Evolutionary conservation across 1,140 invertebrate species (phyloP), one percentile per base, ranked within the genome.

Genomic region (Brachionus asplanchnoidis): DNA sequence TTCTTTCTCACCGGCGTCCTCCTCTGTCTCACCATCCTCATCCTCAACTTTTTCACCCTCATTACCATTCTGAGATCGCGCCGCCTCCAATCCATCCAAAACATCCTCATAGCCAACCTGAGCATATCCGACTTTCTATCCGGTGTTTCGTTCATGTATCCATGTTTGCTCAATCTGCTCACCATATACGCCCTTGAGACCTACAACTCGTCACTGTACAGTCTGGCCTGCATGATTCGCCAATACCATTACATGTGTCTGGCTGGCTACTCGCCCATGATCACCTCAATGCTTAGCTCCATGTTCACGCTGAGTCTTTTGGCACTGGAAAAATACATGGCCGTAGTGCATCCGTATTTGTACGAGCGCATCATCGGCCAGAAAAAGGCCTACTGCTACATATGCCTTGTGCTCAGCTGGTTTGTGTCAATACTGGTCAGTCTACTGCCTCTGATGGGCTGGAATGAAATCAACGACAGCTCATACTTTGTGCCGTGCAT

Each of bases 241-340:
- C 50, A 80, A 40, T 36, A 80, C 32, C 60, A 80, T 40, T 80
- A 80, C 60, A 36, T 80, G 42, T 80, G 77, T 80, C 36, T 80
- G 32, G 53, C 53, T 12, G 77, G 50, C n/a, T 80, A 80, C 23
- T 60, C 77, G 17, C 53, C 53, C 28, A 80, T 80, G 50, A 80
- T 80, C 26, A 60, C 77, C 14, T 60, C 50, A 3, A 80, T 80
- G 77, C 36, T 80, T 3, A 80, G 50, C 28, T 80, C 77, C 36
- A 60, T 80, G 53, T 80, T 60, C 28, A 80, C 53, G 8, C 53
- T 80, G n/a, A 60, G 50, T 23, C 36, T 60, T 11, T 40, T 80
- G 60, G 50, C 77, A 9, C n/a, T 80, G 9, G 77, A 80, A 20
- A 80, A 80, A 65, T 80, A 80, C 53, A 80, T 80, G 20, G 50